phyloP scores from a whole-genome alignment of 2,113 vertebrate species.

The Capra hircus region DNA sequence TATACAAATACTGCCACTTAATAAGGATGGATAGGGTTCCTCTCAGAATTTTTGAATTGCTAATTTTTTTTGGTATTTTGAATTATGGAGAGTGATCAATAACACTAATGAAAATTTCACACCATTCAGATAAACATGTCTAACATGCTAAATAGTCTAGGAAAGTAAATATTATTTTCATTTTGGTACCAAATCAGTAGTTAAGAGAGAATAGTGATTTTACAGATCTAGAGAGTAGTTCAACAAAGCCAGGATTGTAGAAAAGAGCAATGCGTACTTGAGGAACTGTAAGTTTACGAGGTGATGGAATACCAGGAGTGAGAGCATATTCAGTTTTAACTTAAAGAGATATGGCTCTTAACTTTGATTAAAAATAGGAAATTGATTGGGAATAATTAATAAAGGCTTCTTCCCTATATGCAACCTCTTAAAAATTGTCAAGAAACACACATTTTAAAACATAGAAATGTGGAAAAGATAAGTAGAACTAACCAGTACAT shows the following conservation, averaged over 20 bases:
- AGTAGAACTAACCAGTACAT: not conserved
- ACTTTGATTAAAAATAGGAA: not conserved
- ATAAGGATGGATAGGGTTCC: not conserved
- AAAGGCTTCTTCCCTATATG: not conserved
- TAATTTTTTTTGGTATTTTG: not conserved
- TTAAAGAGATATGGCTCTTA: not conserved
- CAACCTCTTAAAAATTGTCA: not conserved
- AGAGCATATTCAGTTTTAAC: not conserved
- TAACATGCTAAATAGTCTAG: not conserved
- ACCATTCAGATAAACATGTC: not conserved
- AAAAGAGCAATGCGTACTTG: fast-evolving
- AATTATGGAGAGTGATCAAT: not conserved
- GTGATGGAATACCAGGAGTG: not conserved
- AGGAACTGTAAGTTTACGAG: not conserved
- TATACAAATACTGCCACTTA: not conserved
- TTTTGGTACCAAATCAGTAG: not conserved
- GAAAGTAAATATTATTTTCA: not conserved
- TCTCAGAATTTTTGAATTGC: not conserved
- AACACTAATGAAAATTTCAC: not conserved
- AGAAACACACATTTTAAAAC: not conserved
- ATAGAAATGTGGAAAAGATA: not conserved
- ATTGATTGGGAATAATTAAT: not conserved
- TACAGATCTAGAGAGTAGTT: not conserved
- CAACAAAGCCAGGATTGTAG: not conserved
- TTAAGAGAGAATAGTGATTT: not conserved